Evolutionary conservation across 2,888 invertebrate species (phyloP).

Genomic region (Altica lythri): DNA sequence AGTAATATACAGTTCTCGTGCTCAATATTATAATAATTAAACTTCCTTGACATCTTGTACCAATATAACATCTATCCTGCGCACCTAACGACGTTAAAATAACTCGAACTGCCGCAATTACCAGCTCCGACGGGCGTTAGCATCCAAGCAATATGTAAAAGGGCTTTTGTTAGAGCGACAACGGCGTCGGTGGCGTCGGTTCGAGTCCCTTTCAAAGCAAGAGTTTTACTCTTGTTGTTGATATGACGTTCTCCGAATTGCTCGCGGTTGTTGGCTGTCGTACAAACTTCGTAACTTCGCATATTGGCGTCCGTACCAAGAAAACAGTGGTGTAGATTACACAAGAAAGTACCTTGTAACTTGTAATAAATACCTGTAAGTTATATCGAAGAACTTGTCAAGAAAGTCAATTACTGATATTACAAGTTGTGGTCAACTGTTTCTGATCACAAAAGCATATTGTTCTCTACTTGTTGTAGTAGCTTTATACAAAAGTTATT

Average conservation of each 20-base stretch:
- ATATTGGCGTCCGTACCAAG: conserved; percentile 2
- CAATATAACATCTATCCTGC: background rate
- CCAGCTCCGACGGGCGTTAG: conserved; percentile 4
- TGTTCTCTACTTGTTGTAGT: too few relatives aligned
- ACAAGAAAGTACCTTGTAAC: too few relatives aligned
- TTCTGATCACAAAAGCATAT: too few relatives aligned
- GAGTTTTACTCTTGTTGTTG: conserved; percentile 1
- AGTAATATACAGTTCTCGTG: too few relatives aligned
- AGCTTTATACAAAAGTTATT: too few relatives aligned
- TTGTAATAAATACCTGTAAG: too few relatives aligned
- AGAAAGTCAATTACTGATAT: too few relatives aligned
- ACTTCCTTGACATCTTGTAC: too few relatives aligned
- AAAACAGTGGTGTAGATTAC: too few relatives aligned
- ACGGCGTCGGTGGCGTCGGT: conserved; percentile 1
- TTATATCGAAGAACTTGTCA: too few relatives aligned
- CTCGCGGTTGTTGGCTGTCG: conserved; percentile 12
- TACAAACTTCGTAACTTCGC: conserved; percentile 10
- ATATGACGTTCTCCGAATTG: conserved; percentile 8
- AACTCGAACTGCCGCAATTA: conserved; percentile 8
- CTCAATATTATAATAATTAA: too few relatives aligned
- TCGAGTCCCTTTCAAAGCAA: background rate
- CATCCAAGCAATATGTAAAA: conserved; percentile 10
- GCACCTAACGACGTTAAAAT: background rate
- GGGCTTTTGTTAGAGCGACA: conserved; percentile 7
- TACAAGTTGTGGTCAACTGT: too few relatives aligned